phyloP scores from a whole-genome alignment of 2,113 vertebrate genomes.

The Phoenicopterus ruber region DNA sequence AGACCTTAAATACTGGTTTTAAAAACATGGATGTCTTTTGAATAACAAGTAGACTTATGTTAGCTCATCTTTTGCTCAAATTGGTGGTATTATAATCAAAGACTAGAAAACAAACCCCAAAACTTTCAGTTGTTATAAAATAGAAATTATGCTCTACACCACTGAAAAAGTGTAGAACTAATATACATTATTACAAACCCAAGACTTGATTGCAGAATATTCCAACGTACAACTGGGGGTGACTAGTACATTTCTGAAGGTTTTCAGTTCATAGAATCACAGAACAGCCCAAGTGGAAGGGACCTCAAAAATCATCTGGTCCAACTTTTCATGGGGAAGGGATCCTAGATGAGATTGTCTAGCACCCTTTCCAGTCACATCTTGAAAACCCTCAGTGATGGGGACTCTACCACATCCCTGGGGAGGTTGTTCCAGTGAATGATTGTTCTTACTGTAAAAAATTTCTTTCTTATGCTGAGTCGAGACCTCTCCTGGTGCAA shows the following conservation, averaged over 20 bases:
- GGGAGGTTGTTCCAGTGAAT: neutral
- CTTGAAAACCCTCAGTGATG: neutral
- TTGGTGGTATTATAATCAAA: neutral
- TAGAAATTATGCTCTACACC: neutral
- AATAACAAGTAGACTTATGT: neutral
- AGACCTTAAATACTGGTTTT: neutral
- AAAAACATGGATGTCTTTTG: neutral
- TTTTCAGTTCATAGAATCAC: neutral
- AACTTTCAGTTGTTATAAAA: neutral
- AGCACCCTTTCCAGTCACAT: neutral
- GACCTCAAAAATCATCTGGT: neutral
- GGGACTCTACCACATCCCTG: neutral
- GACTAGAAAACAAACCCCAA: neutral
- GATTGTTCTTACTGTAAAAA: neutral
- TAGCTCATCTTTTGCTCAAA: neutral
- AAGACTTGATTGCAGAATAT: neutral
- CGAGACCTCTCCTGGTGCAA: neutral
- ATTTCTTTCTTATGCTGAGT: neutral
- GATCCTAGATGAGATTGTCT: neutral
- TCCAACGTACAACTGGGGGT: rapidly evolving
- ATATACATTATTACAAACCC: neutral
- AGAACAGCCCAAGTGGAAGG: neutral
- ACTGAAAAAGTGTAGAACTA: neutral
- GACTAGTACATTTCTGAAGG: neutral
- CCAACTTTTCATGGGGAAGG: neutral